These are phyloP conservation scores for Quiscalus mexicanus DNA, from an alignment of 2,113 vertebrate genomes.

Conservation along the genomic window DNA sequence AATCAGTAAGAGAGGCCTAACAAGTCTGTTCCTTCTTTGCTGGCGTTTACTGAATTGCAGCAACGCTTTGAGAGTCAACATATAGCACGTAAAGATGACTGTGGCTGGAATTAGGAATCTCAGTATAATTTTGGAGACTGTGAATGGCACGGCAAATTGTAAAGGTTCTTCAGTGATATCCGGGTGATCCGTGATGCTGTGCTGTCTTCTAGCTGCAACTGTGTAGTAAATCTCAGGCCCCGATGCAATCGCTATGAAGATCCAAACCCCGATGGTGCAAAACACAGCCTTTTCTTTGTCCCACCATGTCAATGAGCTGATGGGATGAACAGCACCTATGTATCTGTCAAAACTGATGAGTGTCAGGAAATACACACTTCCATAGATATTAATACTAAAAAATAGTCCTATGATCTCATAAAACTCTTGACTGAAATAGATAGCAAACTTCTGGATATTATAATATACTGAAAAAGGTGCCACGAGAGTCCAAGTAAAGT, in stretches of 20 bases:
- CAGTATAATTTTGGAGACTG: constrained; percentile 61
- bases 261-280: constrained; percentile 71
- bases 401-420: constrained; percentile 74
- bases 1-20: constrained; percentile 76
- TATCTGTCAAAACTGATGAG: constrained; percentile 83
- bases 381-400: constrained; percentile 80
- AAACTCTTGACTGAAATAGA: constrained; percentile 51
- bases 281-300: constrained; percentile 70
- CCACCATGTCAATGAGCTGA: constrained; percentile 80
- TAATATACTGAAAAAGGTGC: constrained; percentile 77
- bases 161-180: constrained; percentile 59
- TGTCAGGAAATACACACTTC: constrained; percentile 81
- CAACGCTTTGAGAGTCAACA: constrained; percentile 69
- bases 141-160: constrained; percentile 48
- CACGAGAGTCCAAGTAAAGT: constrained; percentile 80
- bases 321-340: constrained; percentile 76
- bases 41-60: constrained; percentile 40
- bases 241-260: constrained; percentile 51
- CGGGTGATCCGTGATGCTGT: constrained; percentile 1
- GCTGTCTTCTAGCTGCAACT: background rate
- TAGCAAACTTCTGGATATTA: constrained; percentile 41
- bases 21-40: constrained; percentile 17
- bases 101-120: constrained; percentile 76
- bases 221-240: constrained; percentile 73
- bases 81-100: constrained; percentile 73